phyloP scores from a whole-genome alignment of 2,113 vertebrate species.

The Psilopogon haemacephalus region DNA sequence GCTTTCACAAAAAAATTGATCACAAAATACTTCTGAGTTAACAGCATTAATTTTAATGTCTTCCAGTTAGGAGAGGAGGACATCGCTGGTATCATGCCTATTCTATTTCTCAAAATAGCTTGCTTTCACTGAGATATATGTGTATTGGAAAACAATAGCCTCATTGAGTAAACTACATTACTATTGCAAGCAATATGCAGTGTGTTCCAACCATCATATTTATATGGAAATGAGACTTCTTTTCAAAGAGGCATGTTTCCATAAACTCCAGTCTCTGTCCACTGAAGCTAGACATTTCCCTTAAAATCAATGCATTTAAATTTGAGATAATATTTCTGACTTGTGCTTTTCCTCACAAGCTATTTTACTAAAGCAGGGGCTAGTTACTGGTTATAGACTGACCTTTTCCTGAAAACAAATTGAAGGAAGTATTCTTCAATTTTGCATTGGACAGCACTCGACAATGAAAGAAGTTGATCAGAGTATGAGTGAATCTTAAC shows the following conservation, averaged over 20 bases:
- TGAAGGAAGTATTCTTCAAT: background rate
- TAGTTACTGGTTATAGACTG: background rate
- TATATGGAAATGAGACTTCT: conserved; percentile 62
- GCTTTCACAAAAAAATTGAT: background rate
- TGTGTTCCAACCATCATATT: conserved; percentile 34
- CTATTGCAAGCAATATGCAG: background rate
- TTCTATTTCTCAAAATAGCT: background rate
- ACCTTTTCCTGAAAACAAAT: background rate
- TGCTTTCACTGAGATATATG: background rate
- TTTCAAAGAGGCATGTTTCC: conserved; percentile 5
- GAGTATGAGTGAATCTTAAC: background rate
- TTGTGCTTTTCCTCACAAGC: background rate
- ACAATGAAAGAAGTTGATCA: background rate
- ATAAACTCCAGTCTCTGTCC: conserved; percentile 1
- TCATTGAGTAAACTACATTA: background rate
- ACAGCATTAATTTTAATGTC: background rate
- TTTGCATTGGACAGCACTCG: background rate
- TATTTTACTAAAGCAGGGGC: background rate
- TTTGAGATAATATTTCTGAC: conserved; percentile 3
- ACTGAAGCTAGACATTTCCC: conserved; percentile 22
- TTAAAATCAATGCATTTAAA: conserved; percentile 59
- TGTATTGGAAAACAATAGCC: conserved; percentile 18
- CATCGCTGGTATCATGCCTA: background rate
- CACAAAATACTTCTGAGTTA: background rate
- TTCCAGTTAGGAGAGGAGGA: background rate